Base-by-base conservation (phyloP, 2,113 vertebrate genomes). In the Actinemys pallida region DNA sequence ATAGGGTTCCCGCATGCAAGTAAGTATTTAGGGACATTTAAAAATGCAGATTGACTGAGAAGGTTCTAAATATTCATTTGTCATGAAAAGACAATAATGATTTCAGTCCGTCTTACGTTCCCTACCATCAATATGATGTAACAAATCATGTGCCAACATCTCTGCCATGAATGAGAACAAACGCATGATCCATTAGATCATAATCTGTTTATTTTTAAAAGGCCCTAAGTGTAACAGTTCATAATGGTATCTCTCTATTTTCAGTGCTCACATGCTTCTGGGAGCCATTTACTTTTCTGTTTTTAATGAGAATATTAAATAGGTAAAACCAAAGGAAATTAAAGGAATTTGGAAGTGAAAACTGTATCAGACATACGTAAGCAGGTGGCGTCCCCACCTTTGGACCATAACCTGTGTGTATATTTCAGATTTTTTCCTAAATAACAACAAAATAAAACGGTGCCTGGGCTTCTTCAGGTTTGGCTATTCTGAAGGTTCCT, bases 61-160 rank as follows among this genome's bases (percentile, higher is more conserved):
- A 90, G 86, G 8, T 54, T 20, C 0, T 62, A 69, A 92, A 81
- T 83, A 87, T 47, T 81, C 1, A 1, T 65, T 89, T 92, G 5
- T 56, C 50, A 86, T 50, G 50, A 89, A 54, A 78, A 80, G 35
- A 65, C 1, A 3, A 25, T 0, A 0, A 81, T 22, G 42, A 8
- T 78, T 78, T 3, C 59, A 25, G 1, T 0, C 5, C 81, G 39
- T 1, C 13, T 93, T 91, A 13, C 7, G 50, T 75, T 0, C 0
- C 2, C n/a, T 4, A 8, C 75, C 92, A 81, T 3, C 10, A 2
- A 47, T 10, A 76, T 11, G 20, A 79, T 6, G 49, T 31, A 84
- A 54, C 2, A 84, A 90, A 76, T 65, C 47, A 22, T 25, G 3
- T 0, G 24, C 35, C 0, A 69, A 10, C 0, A 16, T 94, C 57